Evolutionary conservation across 1,140 invertebrate species (phyloP).

Genomic region (Drosophila lini): DNA sequence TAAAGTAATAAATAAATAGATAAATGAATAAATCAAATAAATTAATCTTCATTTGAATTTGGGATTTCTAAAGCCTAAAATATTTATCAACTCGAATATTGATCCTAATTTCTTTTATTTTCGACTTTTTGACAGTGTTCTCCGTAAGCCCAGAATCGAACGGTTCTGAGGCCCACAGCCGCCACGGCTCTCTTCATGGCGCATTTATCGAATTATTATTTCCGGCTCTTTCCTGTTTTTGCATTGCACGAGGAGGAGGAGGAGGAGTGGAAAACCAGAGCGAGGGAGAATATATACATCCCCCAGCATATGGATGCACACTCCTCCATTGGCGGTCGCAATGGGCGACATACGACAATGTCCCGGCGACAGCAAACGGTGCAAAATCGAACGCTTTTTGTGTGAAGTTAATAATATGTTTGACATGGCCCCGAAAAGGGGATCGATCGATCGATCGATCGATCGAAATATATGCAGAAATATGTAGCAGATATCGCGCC

Average conservation of each 20-base stretch:
- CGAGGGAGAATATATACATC: conserved; percentile 6
- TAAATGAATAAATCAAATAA: no score
- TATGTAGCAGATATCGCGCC: conserved; percentile 53
- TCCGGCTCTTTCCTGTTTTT: conserved; percentile 65
- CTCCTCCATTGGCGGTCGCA: conserved; percentile 65
- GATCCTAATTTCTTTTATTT: no score
- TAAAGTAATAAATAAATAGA: no score
- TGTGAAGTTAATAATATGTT: conserved; percentile 84
- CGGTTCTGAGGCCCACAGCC: conserved; percentile 31
- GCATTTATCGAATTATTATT: conserved; percentile 83
- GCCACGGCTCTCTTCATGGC: conserved; percentile 60
- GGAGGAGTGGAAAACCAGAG: background rate
- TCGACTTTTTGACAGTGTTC: no score
- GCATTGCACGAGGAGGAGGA: conserved; percentile 20
- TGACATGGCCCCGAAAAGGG: conserved; percentile 67
- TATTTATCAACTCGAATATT: no score
- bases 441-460: conserved; percentile 10
- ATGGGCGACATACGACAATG: conserved; percentile 74
- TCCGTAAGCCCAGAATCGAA: conserved; percentile 17
- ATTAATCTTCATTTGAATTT: no score
- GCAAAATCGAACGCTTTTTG: conserved; percentile 84
- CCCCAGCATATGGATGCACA: background rate
- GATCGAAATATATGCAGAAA: conserved; percentile 77
- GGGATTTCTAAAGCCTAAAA: no score
- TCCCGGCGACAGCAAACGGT: conserved; percentile 80